Conservation (phyloP, 2,113 vertebrate genomes). For the Malurus melanocephalus region DNA sequence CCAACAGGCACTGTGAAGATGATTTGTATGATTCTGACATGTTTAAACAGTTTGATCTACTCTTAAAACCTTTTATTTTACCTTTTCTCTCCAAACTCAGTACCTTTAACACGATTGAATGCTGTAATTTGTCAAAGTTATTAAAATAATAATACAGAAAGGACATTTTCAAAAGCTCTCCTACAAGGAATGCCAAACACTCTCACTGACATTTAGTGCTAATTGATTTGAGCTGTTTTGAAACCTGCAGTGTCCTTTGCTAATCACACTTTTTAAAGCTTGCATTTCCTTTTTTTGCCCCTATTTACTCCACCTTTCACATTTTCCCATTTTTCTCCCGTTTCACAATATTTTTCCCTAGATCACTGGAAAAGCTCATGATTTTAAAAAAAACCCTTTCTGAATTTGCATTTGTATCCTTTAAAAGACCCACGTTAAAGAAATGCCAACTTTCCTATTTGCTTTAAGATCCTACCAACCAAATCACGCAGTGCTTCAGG, state of each 20-base stretch:
- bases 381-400: not conserved
- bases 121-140: not conserved
- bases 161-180: not conserved
- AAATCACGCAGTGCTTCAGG: not conserved
- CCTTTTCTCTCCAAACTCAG: not conserved
- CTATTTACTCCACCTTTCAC: not conserved
- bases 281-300: not conserved
- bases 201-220: not conserved
- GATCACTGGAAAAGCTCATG: not conserved
- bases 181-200: not conserved
- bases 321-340: not conserved
- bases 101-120: not conserved
- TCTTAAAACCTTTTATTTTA: not conserved
- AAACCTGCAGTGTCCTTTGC: not conserved
- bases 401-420: not conserved
- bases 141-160: not conserved
- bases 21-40: accelerated
- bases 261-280: not conserved
- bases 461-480: not conserved
- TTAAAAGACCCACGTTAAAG: not conserved
- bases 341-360: not conserved
- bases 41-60: not conserved
- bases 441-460: not conserved
- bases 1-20: not conserved
- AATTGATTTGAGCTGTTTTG: not conserved